Base-by-base conservation (phyloP, 2,888 invertebrate species). In the Entomobrya multifasciata region DNA sequence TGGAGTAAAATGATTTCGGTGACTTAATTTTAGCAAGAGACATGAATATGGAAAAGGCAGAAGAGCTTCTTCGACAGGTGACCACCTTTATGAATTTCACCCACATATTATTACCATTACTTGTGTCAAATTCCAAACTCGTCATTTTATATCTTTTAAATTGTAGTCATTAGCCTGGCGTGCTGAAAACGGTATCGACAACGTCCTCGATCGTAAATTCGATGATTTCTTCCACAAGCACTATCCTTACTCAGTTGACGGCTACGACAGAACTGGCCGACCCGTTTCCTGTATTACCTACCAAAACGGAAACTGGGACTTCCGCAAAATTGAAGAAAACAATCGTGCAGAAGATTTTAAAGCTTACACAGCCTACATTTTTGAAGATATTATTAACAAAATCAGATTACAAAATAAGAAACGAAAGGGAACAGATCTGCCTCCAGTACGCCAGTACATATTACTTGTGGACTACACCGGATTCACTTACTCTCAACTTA, bases 11-110 rank as follows among this genome's bases (percentile, higher is more conserved):
- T 15, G 49, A 22, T 57, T n/a, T 44, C 1, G 15, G 57, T 36
- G 36, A 6, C 44, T 74, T 84, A 5, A 20, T 76, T 88, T 57
- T 20, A 90, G 90, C 90, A 13, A 87, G 90, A 47, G 90, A 90
- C 6, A 20, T 81, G 65, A 88, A 88, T 49, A 49, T 90, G 65
- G 77, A 86, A 1, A 87, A 89, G 20, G 89, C 90, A 47, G 89
- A 88, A 62, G 62, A 77, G 0, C 88, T 90, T 82, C 67, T 90
- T 0, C 30, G 87, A 81, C 77, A 87, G 49, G 88, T 88, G 57
- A 82, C 25, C 22, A 52, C 8, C 1, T 55, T 77, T 20, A 44
- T 70, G 3, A 25, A 25, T 8, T 36, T 36, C 15, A n/a, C n/a
- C n/a, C n/a, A n/a, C n/a, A n/a, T n/a, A n/a, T n/a, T n/a, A n/a